phyloP scores from a whole-genome alignment of 2,797 vertebrate species.

The Lophotriccus pileatus region DNA sequence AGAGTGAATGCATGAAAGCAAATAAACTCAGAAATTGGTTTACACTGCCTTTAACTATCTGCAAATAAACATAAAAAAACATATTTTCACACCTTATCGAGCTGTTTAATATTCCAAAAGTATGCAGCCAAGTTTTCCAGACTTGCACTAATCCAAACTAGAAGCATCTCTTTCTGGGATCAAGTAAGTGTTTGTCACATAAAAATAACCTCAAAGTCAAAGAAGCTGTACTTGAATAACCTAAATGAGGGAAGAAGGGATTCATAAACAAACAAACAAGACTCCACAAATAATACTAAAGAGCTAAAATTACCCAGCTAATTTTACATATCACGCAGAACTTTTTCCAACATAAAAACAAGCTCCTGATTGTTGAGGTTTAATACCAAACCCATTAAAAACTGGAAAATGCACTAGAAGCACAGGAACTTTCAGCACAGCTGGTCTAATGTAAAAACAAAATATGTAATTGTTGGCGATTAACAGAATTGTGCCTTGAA shows the following conservation, averaged over 20 bases:
- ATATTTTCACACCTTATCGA: slow-evolving; percentile 46
- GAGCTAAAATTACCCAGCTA: slow-evolving; percentile 60
- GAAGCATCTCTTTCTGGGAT: slow-evolving; percentile 30
- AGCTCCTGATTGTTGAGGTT: slow-evolving; percentile 66
- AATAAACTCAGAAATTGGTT: slow-evolving; percentile 33
- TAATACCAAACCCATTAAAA: slow-evolving; percentile 41
- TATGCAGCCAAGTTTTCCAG: not conserved
- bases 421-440: slow-evolving; percentile 54
- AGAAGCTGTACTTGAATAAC: slow-evolving; percentile 21
- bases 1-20: not conserved
- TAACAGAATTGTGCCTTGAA: slow-evolving; percentile 53
- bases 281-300: slow-evolving; percentile 50
- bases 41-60: slow-evolving; percentile 8
- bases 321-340: slow-evolving; percentile 50
- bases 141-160: not conserved
- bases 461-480: slow-evolving; percentile 52
- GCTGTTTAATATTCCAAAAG: slow-evolving; percentile 1
- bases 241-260: slow-evolving; percentile 3
- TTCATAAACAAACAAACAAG: slow-evolving; percentile 45
- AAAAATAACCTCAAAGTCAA: slow-evolving; percentile 47
- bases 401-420: slow-evolving; percentile 22
- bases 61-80: slow-evolving; percentile 16
- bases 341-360: slow-evolving; percentile 63
- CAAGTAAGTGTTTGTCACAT: not conserved
- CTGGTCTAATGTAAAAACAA: slow-evolving; percentile 65